A percentile compares a stretch with the other conserved stretches of the same genome.
These are phyloP conservation scores for Drosophila gunungcola DNA, from an alignment of 1,140 invertebrate genomes.

Conservation along the genomic window DNA sequence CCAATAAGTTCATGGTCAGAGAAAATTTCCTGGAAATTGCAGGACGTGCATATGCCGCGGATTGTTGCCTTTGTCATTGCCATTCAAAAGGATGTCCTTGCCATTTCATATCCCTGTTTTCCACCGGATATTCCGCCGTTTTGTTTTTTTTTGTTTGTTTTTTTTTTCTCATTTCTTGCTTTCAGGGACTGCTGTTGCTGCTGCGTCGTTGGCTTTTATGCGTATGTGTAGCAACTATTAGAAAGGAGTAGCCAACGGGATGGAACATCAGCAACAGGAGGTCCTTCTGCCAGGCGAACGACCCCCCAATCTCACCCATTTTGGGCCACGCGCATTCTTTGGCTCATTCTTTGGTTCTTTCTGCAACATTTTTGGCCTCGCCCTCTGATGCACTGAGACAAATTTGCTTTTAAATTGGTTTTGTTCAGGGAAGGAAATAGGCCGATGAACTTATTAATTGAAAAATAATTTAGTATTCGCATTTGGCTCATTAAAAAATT, in stretches of 20 bases:
- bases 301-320: background rate
- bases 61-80: conserved; percentile 42
- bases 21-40: conserved; percentile 7
- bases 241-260: conserved; percentile 58
- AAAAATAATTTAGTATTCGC: no score
- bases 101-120: conserved; percentile 1
- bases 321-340: conserved; percentile 5
- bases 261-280: conserved; percentile 34
- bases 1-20: conserved; percentile 31
- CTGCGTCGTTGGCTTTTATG: conserved; percentile 48
- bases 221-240: conserved; percentile 73
- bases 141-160: no score
- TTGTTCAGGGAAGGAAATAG: background rate
- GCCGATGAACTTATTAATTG: no score
- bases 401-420: background rate
- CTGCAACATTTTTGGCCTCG: conserved; percentile 58
- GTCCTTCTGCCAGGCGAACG: conserved; percentile 14
- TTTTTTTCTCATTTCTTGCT: conserved; percentile 1
- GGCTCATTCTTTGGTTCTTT: conserved; percentile 29
- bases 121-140: background rate
- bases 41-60: conserved; percentile 29
- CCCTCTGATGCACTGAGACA: conserved; percentile 9
- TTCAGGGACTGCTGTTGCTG: conserved; percentile 31
- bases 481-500: no score
- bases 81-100: conserved; percentile 34